Base-by-base conservation (phyloP, 1,140 invertebrate species). In the Andrena cerasifolii region DNA sequence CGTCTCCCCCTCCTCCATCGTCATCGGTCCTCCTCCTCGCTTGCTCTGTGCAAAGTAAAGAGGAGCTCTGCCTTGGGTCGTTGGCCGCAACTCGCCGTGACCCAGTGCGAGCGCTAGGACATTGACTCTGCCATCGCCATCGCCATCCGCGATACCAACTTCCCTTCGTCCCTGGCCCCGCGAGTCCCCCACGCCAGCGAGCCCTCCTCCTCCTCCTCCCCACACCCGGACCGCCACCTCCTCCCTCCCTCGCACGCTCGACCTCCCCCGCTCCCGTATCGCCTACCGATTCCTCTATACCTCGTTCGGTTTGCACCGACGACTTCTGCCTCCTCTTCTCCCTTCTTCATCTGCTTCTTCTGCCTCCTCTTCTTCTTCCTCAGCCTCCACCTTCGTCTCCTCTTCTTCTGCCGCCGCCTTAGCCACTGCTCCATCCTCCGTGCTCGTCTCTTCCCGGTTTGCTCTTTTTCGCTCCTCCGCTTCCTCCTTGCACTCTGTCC, bases 91-190 rank as follows among this genome's bases (percentile, higher is more conserved):
- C 90, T 93, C 89, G 90, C 91, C 91, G 92, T 93, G 91, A 93
- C 92, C 92, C 92, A 93, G 92, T 92, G 90, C 91, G 91, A 91
- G 89, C 88, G 88, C 86, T 89, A 93, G 92, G 92, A 93, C 92
- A 93, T 93, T 93, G 91, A 92, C 91, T 93, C 91, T 92, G 89
- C 88, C 92, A 92, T 91, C 91, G 89, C 90, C 90, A 90, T 91
- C 89, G 90, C 90, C 90, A 91, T 91, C 89, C 90, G 91, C 89
- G 89, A 93, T 91, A 91, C 90, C 81, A 89, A 91, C 91, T 86
- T 80, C 81, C 78, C 76, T 63, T 59, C 65, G 40, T 75, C 66
- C 66, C 54, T 47, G 61, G 65, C 59, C 85, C 74, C 72, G 68
- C 74, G 49, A 68, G 72, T 49, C 83, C 82, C 78, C 70, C 79